These are phyloP conservation scores for Drosophila mercatorum DNA, from an alignment of 2,888 invertebrate genomes.

Conservation along the genomic window DNA sequence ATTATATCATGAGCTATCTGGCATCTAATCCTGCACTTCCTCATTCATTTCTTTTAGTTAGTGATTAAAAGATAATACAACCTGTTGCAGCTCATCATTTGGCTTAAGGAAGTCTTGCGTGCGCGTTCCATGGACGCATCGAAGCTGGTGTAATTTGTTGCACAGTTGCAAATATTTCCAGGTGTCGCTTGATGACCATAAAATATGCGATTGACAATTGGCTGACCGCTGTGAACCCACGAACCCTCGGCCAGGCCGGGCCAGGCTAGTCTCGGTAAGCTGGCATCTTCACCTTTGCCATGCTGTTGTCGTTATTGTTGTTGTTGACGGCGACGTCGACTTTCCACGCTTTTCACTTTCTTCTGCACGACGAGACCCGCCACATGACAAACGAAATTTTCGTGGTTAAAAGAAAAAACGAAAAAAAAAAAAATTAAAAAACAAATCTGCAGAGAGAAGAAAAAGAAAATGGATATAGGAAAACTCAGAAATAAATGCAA, in stretches of 20 bases:
- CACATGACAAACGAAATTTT: slow-evolving; percentile 57
- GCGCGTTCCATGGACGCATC: slow-evolving; percentile 26
- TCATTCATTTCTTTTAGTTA: not conserved
- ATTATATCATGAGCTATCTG: not conserved
- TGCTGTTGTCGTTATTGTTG: not conserved
- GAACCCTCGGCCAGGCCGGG: slow-evolving; percentile 25
- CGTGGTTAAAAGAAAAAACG: slow-evolving; percentile 21
- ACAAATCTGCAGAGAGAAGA: slow-evolving; percentile 7
- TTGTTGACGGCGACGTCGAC: slow-evolving; percentile 53
- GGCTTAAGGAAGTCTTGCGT: slow-evolving; percentile 30
- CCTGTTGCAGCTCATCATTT: slow-evolving; percentile 19
- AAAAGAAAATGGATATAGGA: slow-evolving; percentile 34
- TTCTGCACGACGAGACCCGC: slow-evolving; percentile 69
- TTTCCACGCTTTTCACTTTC: slow-evolving; percentile 78
- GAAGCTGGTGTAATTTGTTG: slow-evolving; percentile 48
- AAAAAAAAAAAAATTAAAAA: not conserved
- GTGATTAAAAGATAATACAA: slow-evolving; percentile 21
- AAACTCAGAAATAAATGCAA: slow-evolving; percentile 58
- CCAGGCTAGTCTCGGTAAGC: slow-evolving; percentile 27
- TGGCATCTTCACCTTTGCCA: slow-evolving; percentile 49
- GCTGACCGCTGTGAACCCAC: slow-evolving; percentile 61
- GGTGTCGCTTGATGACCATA: slow-evolving; percentile 31
- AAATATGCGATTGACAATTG: slow-evolving; percentile 44
- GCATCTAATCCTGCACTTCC: not conserved
- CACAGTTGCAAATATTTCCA: slow-evolving; percentile 12